phyloP scores from a whole-genome alignment of 2,797 vertebrate genomes.

The Linurgus olivaceus region DNA sequence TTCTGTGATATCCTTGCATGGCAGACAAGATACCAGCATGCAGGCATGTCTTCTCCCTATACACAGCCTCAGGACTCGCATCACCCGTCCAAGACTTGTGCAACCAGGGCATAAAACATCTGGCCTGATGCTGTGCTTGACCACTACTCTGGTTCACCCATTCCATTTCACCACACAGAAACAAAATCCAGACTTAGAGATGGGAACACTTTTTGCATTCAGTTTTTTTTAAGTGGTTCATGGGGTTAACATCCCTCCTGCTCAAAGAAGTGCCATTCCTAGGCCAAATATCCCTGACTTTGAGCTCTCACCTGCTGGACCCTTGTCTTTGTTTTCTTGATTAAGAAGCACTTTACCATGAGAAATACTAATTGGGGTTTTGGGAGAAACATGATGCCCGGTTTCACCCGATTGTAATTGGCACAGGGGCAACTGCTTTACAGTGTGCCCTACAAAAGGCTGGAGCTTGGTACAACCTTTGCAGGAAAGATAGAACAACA shows the following conservation, averaged over 20 bases:
- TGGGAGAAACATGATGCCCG: neutral
- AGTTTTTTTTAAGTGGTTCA: neutral
- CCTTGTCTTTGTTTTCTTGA: neutral
- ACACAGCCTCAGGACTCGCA: fast-evolving
- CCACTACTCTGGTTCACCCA: neutral
- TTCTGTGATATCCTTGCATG: neutral
- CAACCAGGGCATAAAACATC: neutral
- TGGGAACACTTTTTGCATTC: neutral
- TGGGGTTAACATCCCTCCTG: neutral
- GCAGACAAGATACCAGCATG: neutral
- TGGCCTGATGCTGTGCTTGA: neutral
- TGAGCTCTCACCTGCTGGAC: neutral
- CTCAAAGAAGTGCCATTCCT: neutral
- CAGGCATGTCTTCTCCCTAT: neutral
- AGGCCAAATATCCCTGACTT: neutral
- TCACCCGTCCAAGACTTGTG: neutral
- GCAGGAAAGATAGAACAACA: neutral
- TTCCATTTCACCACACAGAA: neutral
- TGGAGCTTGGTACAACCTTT: neutral
- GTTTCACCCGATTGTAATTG: neutral
- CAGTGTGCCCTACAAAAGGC: neutral
- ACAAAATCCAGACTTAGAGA: neutral
- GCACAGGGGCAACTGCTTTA: neutral
- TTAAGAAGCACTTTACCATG: neutral
- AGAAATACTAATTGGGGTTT: neutral